These are phyloP conservation scores for Eucidaris tribuloides DNA, from an alignment of 35 echinoderm and acorn worm genomes.

Conservation along the genomic window DNA sequence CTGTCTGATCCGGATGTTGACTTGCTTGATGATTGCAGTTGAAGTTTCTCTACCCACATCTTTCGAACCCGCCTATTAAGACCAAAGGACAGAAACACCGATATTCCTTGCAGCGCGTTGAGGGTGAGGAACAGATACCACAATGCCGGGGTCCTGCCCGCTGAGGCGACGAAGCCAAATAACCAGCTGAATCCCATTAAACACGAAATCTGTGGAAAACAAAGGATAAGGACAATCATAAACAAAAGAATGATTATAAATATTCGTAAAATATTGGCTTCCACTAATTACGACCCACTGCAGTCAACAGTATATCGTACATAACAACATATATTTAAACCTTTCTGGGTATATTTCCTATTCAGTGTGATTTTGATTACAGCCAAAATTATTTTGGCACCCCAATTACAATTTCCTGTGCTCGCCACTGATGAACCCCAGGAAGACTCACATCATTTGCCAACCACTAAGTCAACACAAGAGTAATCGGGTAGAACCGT, in stretches of 20 bases:
- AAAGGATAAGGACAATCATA: neutral
- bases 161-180: conserved; percentile 69
- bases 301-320: too few relatives aligned
- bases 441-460: too few relatives aligned
- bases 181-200: conserved; percentile 87
- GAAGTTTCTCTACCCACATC: conserved; percentile 5
- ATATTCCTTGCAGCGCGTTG: conserved; percentile 64
- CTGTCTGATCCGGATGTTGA: neutral
- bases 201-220: conserved; percentile 59
- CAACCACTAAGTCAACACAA: too few relatives aligned
- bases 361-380: too few relatives aligned
- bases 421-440: too few relatives aligned
- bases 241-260: neutral
- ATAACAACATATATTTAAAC: too few relatives aligned
- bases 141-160: conserved; percentile 1
- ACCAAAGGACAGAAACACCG: conserved; percentile 54
- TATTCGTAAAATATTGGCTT: too few relatives aligned
- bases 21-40: neutral
- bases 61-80: conserved; percentile 12
- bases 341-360: too few relatives aligned
- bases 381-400: too few relatives aligned
- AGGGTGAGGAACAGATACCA: conserved; percentile 72
- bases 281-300: too few relatives aligned
- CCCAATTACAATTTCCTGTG: too few relatives aligned
- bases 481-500: too few relatives aligned